Base-by-base conservation (phyloP, 2,888 invertebrate genomes). In the Capitulum mitella region DNA sequence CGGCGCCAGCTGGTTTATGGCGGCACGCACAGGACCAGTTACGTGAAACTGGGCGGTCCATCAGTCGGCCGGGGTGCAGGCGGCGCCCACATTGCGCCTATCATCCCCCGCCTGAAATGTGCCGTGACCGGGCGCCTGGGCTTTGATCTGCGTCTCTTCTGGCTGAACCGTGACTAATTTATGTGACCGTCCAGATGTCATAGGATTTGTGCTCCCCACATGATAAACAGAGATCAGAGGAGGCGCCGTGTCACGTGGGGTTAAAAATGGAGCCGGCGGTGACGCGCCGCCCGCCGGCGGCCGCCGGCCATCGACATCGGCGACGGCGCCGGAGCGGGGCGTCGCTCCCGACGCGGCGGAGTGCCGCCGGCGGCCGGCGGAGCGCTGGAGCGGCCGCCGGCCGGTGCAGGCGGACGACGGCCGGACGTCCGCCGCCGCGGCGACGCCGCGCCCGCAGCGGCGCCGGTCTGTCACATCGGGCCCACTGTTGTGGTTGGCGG, bases 191-290 rank as follows among this genome's bases (percentile, higher is more conserved):
- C 70, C 70, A 70, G 70, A 70, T 70, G 70, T 70, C 70, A 70
- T 70, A 70, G 70, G 70, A 70, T 70, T 70, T 34, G 70, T 70
- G 70, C 37, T 16, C 32, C 3, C 37, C 37, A 22, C 19, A 70
- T 70, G 70, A 70, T 70, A 70, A 70, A 70, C 70, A 70, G 70
- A 70, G 70, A 70, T 70, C 37, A 70, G 6, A 70, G 70, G 64
- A 22, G 37, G 37, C 70, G 34, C 14, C 22, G 34, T 32, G 37
- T 22, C 19, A 32, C 70, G 32, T 3, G 37, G 6, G 22, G 37
- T 32, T 34, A 70, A 37, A 37, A 37, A 70, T 37, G 70, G 70
- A 37, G 34, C 16, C n/a, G n/a, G n/a, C n/a, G n/a, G n/a, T n/a
- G n/a, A n/a, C n/a, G n/a, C 29, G 58, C 12, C 58, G 58, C 29